Evolutionary conservation across 2,113 vertebrate genomes (phyloP).

Genomic region (Thalassoma bifasciatum): DNA sequence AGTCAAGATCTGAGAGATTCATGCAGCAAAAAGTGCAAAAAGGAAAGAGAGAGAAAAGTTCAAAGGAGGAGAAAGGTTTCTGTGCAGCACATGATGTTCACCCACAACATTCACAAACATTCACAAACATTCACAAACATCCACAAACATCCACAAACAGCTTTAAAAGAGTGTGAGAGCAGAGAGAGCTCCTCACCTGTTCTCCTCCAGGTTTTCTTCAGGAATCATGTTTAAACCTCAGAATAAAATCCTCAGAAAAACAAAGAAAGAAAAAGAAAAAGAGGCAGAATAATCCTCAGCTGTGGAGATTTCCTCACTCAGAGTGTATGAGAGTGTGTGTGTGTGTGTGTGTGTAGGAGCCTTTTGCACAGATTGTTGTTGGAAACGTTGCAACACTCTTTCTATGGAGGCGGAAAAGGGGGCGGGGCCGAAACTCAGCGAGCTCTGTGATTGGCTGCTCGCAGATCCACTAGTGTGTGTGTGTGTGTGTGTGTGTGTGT

Average conservation of each 20-base stretch:
- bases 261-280: too few species aligned
- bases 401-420: conserved; percentile 42
- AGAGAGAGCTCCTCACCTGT: conserved; percentile 57
- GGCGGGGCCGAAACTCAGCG: conserved; percentile 61
- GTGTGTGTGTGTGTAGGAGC: background rate
- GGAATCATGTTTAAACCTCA: conserved; percentile 59
- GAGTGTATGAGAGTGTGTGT: background rate
- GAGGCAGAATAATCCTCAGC: background rate
- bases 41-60: conserved; percentile 25
- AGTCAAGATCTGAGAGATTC: too few species aligned
- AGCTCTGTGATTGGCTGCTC: conserved; percentile 41
- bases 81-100: conserved; percentile 23
- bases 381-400: conserved; percentile 46
- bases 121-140: too few species aligned
- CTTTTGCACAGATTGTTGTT: conserved; percentile 35
- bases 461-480: background rate
- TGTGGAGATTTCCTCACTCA: background rate
- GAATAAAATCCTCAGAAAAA: conserved; percentile 4
- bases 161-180: too few species aligned
- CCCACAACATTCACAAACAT: background rate
- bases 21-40: too few species aligned
- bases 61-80: conserved; percentile 36
- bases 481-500: background rate
- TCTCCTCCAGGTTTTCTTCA: conserved; percentile 54
- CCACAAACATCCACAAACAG: too few species aligned